Evolutionary conservation across 2,888 invertebrate genomes (phyloP), one percentile per base, ranked within the genome.

Genomic region (Bimastos eiseni): DNA sequence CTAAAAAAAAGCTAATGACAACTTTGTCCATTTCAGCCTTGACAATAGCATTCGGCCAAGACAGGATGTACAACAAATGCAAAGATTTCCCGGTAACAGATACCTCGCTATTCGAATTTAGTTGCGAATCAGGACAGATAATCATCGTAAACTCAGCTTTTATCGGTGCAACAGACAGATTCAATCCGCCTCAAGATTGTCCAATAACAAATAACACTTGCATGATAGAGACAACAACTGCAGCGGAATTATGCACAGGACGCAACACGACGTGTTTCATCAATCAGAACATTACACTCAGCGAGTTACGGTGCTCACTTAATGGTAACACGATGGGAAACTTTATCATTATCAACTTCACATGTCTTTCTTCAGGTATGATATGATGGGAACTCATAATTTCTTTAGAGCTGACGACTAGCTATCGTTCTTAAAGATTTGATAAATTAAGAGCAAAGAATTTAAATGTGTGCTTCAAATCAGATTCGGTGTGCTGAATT

Each of bases 131-230:
- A n/a, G 86, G 86, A 11, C 1, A 86, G 6, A 33, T 86, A 86
- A 86, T 86, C 30, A 86, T 86, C 86, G 86, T 86, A 1, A 21
- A 86, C 24, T 86, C 86, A 33, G 86, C 86, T 15, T 15, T 86
- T 36, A 86, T 36, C 86, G 86, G 86, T 13, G 17, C 37, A 34
- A 86, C 86, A 36, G 86, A 86, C 15, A 21, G 17, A 84, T 84
- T 30, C 84, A 84, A 84, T 30, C 21, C 84, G 21, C 84, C 84
- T 2, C 3, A n/a, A 3, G 34, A 84, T 36, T 86, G 86, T 86
- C 34, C 86, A 34, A 86, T 36, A 36, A 86, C 86, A 30, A 36
- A 86, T 37, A 86, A 86, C 86, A 86, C 86, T 86, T 86, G 86
- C 19, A 6, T 33, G 37, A 86, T 13, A 17, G 36, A 86, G 86